Evolutionary conservation across 1,140 invertebrate species (phyloP).

Genomic region (Brachionus sp.): DNA sequence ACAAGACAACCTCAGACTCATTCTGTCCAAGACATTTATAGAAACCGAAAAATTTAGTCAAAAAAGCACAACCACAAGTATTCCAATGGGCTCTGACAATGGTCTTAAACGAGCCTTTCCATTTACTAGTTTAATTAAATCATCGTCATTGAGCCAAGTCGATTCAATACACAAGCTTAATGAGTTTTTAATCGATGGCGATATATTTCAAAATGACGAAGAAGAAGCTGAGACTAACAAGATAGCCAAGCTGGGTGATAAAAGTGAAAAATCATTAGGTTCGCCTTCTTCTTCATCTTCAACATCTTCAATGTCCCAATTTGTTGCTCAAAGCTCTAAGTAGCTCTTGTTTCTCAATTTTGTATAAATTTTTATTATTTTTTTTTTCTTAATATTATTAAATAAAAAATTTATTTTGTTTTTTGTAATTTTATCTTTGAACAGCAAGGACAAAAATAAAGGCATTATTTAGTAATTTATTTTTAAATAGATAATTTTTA

Average conservation of each 20-base stretch:
- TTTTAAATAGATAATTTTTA: neutral
- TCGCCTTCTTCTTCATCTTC: neutral
- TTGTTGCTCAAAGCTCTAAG: conserved; percentile 34
- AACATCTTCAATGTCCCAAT: neutral
- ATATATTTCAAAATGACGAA: conserved; percentile 30
- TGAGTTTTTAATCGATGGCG: conserved; percentile 19
- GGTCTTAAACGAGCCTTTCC: neutral
- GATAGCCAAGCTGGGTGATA: neutral
- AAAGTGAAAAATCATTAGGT: neutral
- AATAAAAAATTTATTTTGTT: neutral
- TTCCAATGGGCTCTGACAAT: neutral
- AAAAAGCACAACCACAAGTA: neutral
- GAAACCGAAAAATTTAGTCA: neutral
- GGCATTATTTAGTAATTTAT: neutral
- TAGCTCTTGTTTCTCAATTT: neutral
- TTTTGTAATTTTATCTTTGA: neutral
- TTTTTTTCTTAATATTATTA: neutral
- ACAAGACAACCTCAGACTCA: conserved; percentile 21
- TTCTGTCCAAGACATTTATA: conserved; percentile 18
- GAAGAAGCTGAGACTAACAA: neutral
- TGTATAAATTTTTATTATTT: neutral
- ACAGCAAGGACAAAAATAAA: neutral
- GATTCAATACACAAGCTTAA: conserved; percentile 29
- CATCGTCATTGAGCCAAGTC: neutral
- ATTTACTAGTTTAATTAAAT: conserved; percentile 22